Conservation (phyloP, 1,140 invertebrate genomes). For the Metaphire vulgaris region DNA sequence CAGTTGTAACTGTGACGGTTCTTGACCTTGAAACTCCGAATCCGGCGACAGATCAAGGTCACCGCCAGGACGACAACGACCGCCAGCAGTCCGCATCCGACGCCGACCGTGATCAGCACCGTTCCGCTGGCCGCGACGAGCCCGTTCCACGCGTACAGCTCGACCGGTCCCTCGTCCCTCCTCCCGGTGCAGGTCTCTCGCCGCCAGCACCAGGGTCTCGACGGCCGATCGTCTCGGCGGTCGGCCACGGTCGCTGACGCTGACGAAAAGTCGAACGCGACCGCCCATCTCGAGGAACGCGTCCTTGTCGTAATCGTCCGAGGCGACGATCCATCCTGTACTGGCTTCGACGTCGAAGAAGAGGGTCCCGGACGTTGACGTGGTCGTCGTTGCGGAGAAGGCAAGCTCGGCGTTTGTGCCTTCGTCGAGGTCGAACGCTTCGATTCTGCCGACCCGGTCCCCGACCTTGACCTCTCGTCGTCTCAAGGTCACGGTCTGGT, state of each 20-base stretch:
- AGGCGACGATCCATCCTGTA: not conserved
- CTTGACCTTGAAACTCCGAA: not conserved
- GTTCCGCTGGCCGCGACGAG: not conserved
- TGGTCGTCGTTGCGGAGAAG: not conserved
- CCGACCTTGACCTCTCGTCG: not conserved
- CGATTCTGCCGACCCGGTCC: not conserved
- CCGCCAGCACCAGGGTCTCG: too few relatives aligned
- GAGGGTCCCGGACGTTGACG: not conserved
- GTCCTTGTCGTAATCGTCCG: not conserved
- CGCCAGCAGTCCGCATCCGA: not conserved
- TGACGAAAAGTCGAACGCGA: not conserved
- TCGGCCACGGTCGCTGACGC: not conserved
- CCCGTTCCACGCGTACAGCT: not conserved
- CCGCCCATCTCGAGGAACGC: not conserved
- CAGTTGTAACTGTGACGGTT: not conserved
- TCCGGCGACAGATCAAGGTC: not conserved
- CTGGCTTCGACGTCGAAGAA: not conserved
- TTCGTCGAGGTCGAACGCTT: not conserved
- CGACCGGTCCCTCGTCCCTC: not conserved
- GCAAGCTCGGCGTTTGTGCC: not conserved
- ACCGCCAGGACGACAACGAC: not conserved
- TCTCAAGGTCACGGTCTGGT: not conserved
- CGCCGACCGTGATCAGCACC: not conserved
- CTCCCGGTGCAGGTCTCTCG: too few relatives aligned
- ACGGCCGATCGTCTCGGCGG: not conserved